A percentile compares a stretch with the other conserved stretches of the same genome.
Evolutionary conservation across 1,140 invertebrate species (phyloP).

Genomic region (Heliconius nattereri): DNA sequence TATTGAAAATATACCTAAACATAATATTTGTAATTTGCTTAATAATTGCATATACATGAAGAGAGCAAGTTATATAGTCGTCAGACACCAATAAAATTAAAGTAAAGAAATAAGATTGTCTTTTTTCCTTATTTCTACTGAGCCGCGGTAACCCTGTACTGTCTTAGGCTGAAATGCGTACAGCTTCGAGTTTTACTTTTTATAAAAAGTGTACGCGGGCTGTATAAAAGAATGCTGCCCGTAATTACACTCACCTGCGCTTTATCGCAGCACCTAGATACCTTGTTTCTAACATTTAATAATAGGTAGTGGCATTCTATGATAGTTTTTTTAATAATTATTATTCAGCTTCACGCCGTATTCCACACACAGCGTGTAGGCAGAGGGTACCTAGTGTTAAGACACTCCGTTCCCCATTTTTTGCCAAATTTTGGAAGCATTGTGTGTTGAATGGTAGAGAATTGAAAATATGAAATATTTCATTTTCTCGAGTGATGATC

Average conservation of each 20-base stretch:
- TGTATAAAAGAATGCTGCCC: slow-evolving; percentile 49
- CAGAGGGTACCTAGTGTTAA: background rate
- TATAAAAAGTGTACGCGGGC: slow-evolving; percentile 35
- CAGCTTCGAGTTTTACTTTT: slow-evolving; percentile 43
- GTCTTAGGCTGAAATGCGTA: slow-evolving; percentile 44
- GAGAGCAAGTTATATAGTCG: background rate
- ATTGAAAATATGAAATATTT: background rate
- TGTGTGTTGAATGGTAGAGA: background rate
- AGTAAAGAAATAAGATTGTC: background rate
- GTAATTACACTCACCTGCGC: slow-evolving; percentile 52
- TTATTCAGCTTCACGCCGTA: too few relatives aligned
- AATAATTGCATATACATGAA: too few relatives aligned
- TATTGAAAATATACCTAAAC: background rate
- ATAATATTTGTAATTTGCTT: background rate
- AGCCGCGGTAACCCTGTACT: slow-evolving; percentile 18
- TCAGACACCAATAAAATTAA: background rate
- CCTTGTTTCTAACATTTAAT: slow-evolving; percentile 38
- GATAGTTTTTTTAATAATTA: background rate
- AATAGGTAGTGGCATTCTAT: slow-evolving; percentile 16
- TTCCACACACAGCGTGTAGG: background rate
- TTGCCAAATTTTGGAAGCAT: background rate
- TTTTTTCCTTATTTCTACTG: background rate
- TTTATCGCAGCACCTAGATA: slow-evolving; percentile 42
- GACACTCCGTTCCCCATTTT: background rate
- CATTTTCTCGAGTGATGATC: background rate